Percentiles rank a stretch among this genome's conserved stretches.
Conservation (phyloP, 2,797 vertebrate genomes). For the Phalanger gymnotis region DNA sequence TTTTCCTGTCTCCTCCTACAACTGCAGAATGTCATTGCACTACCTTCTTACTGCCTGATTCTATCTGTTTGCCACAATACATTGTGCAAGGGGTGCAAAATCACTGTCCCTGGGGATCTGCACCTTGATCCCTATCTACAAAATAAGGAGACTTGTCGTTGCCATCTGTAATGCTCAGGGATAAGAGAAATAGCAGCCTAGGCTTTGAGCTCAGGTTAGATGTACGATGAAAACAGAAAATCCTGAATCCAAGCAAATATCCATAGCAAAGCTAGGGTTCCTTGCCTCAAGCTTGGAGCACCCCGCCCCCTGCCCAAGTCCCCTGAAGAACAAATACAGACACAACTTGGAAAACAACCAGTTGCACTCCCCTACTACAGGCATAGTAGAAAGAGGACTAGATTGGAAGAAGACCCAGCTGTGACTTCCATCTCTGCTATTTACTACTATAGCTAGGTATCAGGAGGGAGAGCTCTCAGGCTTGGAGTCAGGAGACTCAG, state of each 20-base stretch:
- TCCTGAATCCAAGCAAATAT: background rate
- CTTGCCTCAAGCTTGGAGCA: background rate
- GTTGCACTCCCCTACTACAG: background rate
- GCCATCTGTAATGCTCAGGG: background rate
- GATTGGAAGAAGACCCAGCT: background rate
- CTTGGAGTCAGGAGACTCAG: background rate
- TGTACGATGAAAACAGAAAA: background rate
- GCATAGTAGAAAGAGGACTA: background rate
- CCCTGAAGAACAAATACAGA: background rate
- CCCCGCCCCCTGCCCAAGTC: background rate
- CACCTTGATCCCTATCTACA: background rate
- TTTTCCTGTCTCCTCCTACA: background rate
- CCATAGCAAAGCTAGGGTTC: background rate
- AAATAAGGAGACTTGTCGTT: background rate
- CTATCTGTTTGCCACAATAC: background rate
- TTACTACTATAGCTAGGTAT: background rate
- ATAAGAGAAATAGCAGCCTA: background rate
- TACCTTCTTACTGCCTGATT: background rate
- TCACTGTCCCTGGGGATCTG: background rate
- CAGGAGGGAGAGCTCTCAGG: background rate
- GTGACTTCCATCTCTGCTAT: background rate
- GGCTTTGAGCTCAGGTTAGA: background rate
- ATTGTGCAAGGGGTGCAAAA: background rate
- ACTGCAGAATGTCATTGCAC: background rate
- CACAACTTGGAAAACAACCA: background rate